Evolutionary conservation across 2,888 invertebrate species (phyloP), one percentile per base, ranked within the genome.

Genomic region (Nomada ruficornis): DNA sequence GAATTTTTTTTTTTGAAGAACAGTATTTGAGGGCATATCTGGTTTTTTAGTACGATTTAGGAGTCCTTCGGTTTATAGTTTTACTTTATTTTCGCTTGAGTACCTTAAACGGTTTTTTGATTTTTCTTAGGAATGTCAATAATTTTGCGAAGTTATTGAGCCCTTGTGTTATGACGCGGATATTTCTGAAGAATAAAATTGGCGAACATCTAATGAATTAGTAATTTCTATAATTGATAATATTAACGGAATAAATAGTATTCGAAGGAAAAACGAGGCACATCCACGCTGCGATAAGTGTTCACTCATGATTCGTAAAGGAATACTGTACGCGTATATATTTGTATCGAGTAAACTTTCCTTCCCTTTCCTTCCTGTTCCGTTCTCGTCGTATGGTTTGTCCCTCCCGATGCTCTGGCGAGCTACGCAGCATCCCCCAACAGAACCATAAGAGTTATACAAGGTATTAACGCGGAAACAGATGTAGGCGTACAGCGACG

Each of bases 401-500:
- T 69, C 85, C 83, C 80, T 59, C 63, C 42, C 81, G 70, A 82
- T 44, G 57, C 63, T 77, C 57, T n/a, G 26, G n/a, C 13, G 54
- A 74, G 13, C 79, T 59, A 80, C 73, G 73, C 76, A 67, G 78
- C 65, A 67, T 76, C 84, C 85, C 83, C 80, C 72, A 76, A 73
- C 71, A 70, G 50, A 54, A 59, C 83, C 84, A 86, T 89, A 91
- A 91, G 90, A 89, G 89, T 87, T 89, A 89, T 89, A 90, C 88
- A 89, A 91, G 90, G 90, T 91, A 91, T 90, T 91, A 91, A 86
- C 88, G 86, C 86, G 87, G 87, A 91, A 88, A 91, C 90, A 91
- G 91, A 91, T 91, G 91, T 91, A 91, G 90, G 89, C 87, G 90
- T 89, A 73, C 54, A 82, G 69, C 86, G 82, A 80, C 81, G 86